These are phyloP conservation scores for Mus spicilegus DNA, from an alignment of 2,113 vertebrate species.

Conservation along the genomic window DNA sequence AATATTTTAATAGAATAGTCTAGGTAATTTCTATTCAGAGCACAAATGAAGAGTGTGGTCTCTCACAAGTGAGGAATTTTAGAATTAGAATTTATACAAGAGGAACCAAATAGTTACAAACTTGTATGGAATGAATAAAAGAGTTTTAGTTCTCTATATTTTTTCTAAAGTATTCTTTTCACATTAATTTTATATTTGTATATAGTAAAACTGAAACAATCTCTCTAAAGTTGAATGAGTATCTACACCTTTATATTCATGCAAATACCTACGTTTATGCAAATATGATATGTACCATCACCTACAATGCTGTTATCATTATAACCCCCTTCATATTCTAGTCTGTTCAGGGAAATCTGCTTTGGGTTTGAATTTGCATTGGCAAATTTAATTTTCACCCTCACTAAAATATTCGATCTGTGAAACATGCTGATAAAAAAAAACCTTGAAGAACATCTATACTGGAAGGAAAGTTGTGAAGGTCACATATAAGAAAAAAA, in stretches of 20 bases:
- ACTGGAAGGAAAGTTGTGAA: neutral
- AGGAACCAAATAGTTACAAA: neutral
- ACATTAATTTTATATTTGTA: neutral
- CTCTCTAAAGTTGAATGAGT: neutral
- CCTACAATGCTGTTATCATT: neutral
- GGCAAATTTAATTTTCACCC: neutral
- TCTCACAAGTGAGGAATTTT: neutral
- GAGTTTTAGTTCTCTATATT: neutral
- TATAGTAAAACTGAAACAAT: neutral
- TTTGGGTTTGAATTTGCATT: neutral
- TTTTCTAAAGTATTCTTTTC: neutral
- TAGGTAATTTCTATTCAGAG: neutral
- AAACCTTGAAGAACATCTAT: neutral
- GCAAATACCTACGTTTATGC: neutral
- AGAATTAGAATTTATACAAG: neutral
- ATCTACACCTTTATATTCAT: neutral
- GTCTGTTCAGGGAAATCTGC: neutral
- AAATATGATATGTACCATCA: neutral
- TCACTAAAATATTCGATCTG: neutral
- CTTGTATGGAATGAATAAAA: neutral
- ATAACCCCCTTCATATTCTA: neutral
- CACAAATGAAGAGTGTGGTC: neutral
- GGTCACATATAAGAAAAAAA: neutral
- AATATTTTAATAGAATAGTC: neutral
- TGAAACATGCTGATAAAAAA: neutral